These are phyloP conservation scores for Zaprionus taronus DNA, from an alignment of 1,140 invertebrate species.

Conservation along the genomic window DNA sequence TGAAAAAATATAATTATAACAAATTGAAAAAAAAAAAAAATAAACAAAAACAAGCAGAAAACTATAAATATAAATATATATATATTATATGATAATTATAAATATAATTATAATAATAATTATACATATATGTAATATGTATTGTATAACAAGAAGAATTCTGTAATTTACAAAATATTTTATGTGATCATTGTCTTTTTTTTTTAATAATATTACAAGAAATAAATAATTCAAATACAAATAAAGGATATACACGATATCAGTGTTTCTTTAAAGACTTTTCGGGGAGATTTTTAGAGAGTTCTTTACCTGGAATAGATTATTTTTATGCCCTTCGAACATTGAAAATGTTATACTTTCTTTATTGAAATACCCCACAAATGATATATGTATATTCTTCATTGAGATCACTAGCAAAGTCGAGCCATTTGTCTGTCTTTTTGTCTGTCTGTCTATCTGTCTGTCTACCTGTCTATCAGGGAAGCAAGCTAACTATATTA, in stretches of 20 bases:
- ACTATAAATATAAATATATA: constrained; percentile 65
- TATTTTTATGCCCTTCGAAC: background rate
- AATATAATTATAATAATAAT: constrained; percentile 59
- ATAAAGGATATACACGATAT: constrained; percentile 72
- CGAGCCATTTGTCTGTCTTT: no score
- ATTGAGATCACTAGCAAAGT: no score
- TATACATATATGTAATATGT: constrained; percentile 71
- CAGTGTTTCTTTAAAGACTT: constrained; percentile 6
- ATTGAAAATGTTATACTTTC: no score
- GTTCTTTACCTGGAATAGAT: background rate
- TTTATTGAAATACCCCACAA: no score
- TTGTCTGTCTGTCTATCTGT: no score
- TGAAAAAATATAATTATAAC: constrained; percentile 22
- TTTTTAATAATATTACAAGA: constrained; percentile 79
- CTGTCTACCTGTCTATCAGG: no score
- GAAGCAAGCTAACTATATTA: no score
- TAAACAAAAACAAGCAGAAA: constrained; percentile 21
- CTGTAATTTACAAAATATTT: constrained; percentile 83
- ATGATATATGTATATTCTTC: no score
- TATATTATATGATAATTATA: constrained; percentile 58
- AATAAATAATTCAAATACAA: constrained; percentile 81
- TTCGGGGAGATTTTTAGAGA: no score
- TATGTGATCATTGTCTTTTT: constrained; percentile 82
- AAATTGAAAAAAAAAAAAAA: constrained; percentile 13
- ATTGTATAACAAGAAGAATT: constrained; percentile 78